Evolutionary conservation across 2,797 vertebrate genomes (phyloP).

Genomic region (Todus mexicanus): DNA sequence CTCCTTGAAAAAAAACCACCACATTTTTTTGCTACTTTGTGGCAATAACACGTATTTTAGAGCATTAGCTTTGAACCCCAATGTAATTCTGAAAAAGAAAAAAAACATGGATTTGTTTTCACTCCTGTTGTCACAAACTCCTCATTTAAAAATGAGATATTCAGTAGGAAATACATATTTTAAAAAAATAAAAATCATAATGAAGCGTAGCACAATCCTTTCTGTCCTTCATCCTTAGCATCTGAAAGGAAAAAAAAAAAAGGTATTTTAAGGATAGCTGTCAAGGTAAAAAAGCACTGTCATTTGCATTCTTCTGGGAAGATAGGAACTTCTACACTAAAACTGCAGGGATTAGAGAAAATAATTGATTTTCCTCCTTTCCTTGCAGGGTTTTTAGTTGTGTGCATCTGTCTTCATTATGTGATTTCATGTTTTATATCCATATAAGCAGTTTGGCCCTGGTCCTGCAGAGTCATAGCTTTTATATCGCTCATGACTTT

Average conservation of each 20-base stretch:
- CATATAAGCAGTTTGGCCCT: background rate
- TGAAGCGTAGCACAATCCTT: background rate
- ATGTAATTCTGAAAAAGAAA: background rate
- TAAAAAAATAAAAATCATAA: background rate
- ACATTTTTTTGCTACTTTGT: background rate
- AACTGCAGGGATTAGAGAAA: background rate
- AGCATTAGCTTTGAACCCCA: background rate
- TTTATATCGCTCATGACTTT: background rate
- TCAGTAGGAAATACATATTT: background rate
- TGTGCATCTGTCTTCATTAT: background rate
- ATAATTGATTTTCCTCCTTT: background rate
- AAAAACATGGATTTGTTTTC: background rate
- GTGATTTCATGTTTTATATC: background rate
- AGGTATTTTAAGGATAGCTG: background rate
- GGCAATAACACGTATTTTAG: background rate
- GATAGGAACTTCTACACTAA: background rate
- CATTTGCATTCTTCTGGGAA: slow-evolving; percentile 12
- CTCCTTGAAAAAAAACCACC: background rate
- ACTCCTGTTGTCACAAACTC: background rate
- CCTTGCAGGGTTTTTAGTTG: background rate
- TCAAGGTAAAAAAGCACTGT: background rate
- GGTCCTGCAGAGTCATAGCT: background rate
- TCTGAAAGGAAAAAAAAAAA: background rate
- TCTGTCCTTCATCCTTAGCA: background rate
- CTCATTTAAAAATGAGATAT: background rate